Evolutionary conservation across 1,140 invertebrate species (phyloP).

Genomic region (Tyrophagus putrescentiae): DNA sequence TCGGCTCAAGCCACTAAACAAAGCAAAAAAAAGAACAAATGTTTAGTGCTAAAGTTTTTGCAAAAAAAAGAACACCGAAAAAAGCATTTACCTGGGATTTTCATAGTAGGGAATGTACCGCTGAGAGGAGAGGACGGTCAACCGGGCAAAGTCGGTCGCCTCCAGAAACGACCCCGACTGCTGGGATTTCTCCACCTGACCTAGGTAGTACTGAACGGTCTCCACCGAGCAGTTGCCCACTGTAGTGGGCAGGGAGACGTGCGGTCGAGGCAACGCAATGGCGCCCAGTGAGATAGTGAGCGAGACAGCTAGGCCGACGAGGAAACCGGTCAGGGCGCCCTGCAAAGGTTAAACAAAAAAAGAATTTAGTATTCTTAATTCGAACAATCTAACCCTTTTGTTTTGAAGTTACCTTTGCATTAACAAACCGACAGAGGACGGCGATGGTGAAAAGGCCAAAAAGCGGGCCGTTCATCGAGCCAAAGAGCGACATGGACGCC

Average conservation of each 20-base stretch:
- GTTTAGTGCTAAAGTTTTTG: too few species aligned
- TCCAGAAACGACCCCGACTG: too few species aligned
- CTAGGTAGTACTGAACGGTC: neutral
- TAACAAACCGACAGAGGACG: conserved; percentile 55
- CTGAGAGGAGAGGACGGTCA: too few species aligned
- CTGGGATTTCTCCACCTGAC: neutral
- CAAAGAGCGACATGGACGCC: conserved; percentile 36
- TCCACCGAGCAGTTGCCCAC: conserved; percentile 17
- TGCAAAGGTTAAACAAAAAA: too few species aligned
- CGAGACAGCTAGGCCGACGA: conserved; percentile 14
- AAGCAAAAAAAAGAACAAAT: neutral
- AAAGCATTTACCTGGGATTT: too few species aligned
- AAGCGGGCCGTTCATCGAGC: conserved; percentile 49
- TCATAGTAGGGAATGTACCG: too few species aligned
- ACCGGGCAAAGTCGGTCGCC: too few species aligned
- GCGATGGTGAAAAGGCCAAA: conserved; percentile 60
- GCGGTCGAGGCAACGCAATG: conserved; percentile 8
- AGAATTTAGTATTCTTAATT: too few species aligned
- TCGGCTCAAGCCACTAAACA: neutral
- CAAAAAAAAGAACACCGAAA: too few species aligned
- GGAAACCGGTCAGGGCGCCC: conserved; percentile 20
- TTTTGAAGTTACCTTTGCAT: too few species aligned
- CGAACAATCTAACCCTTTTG: too few species aligned
- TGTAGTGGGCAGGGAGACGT: conserved; percentile 9
- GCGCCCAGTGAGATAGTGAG: conserved; percentile 11